Evolutionary conservation across 2,888 invertebrate genomes (phyloP).

Genomic region (Nycteola revayana): DNA sequence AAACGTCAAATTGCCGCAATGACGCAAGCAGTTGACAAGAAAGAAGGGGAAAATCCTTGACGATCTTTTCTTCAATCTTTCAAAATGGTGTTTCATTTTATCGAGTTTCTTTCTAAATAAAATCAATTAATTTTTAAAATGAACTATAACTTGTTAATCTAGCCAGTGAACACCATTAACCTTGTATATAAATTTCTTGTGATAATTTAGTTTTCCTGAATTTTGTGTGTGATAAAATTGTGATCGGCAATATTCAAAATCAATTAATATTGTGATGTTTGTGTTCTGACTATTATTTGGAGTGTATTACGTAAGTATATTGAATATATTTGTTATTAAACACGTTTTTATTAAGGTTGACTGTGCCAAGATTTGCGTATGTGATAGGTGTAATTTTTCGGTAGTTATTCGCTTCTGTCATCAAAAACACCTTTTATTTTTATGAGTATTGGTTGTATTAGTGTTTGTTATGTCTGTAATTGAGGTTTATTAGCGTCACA

Average conservation of each 20-base stretch:
- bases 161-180: constrained; percentile 37
- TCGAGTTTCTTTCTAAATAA: constrained; percentile 70
- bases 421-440: constrained; percentile 24
- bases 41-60: constrained; percentile 65
- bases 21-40: constrained; percentile 62
- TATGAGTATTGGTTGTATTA: constrained; percentile 24
- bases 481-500: constrained; percentile 15
- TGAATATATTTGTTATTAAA: constrained; percentile 58
- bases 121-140: constrained; percentile 58
- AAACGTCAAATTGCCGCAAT: constrained; percentile 67
- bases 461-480: constrained; percentile 15
- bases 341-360: constrained; percentile 23
- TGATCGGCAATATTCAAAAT: constrained; percentile 45
- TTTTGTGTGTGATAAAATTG: constrained; percentile 33
- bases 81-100: constrained; percentile 76
- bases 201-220: constrained; percentile 40
- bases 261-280: constrained; percentile 66
- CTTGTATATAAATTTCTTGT: constrained; percentile 44
- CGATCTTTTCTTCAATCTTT: constrained; percentile 71
- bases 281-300: constrained; percentile 65
- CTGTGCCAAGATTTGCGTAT: constrained; percentile 25
- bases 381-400: constrained; percentile 10
- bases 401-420: constrained; percentile 14
- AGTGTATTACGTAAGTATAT: constrained; percentile 75
- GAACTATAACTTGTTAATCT: constrained; percentile 46